Percentiles rank a stretch among this genome's conserved stretches.
Conservation (phyloP, 2,888 invertebrate species). For the Heteromurus nitidus region DNA sequence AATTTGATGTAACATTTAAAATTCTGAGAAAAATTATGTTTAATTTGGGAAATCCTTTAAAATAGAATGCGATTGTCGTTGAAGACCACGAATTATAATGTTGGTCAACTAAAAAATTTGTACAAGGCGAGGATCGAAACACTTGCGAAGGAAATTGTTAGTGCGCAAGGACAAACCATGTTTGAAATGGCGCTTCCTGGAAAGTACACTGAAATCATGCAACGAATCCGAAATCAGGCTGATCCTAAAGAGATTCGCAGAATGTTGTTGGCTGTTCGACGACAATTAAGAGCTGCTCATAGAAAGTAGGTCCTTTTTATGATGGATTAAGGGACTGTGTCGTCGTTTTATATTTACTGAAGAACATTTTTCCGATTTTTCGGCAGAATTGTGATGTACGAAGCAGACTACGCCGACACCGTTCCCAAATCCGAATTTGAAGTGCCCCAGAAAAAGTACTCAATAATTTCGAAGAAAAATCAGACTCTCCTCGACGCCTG, state of each 20-base stretch:
- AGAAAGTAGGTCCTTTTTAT: slow-evolving; percentile 29
- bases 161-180: slow-evolving; percentile 51
- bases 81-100: slow-evolving; percentile 35
- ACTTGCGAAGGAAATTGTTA: slow-evolving; percentile 60
- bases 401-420: slow-evolving; percentile 59
- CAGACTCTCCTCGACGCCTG: slow-evolving; percentile 18
- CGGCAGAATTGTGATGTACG: slow-evolving; percentile 48
- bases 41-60: too few relatives aligned
- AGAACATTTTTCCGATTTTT: neutral
- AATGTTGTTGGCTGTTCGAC: slow-evolving; percentile 48
- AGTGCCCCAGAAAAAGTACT: slow-evolving; percentile 45
- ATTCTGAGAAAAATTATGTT: neutral
- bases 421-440: slow-evolving; percentile 57
- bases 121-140: slow-evolving; percentile 54
- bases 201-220: slow-evolving; percentile 62
- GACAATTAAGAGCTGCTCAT: slow-evolving; percentile 43
- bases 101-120: slow-evolving; percentile 32
- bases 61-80: slow-evolving; percentile 57
- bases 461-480: slow-evolving; percentile 42
- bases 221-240: slow-evolving; percentile 38
- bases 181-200: slow-evolving; percentile 56
- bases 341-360: too few relatives aligned
- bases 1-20: neutral
- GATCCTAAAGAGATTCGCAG: slow-evolving; percentile 50
- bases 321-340: too few relatives aligned